Evolutionary conservation across 2,888 invertebrate species (phyloP).

Genomic region (Ormyrus labotus): DNA sequence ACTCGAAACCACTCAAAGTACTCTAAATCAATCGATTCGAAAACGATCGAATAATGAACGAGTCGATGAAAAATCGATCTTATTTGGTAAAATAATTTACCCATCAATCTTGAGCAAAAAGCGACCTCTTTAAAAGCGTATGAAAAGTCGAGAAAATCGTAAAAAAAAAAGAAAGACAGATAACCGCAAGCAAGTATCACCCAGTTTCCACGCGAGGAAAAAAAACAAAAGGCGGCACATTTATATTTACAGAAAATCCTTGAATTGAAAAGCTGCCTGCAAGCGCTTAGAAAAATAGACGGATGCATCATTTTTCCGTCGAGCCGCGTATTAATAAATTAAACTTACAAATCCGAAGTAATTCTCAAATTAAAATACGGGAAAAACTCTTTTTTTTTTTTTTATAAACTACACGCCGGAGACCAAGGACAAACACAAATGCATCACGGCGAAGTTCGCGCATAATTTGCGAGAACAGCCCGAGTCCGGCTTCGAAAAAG

Average conservation of each 20-base stretch:
- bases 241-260: slow-evolving; percentile 13
- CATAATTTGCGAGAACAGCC: too few relatives aligned
- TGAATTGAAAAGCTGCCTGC: slow-evolving; percentile 11
- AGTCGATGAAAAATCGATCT: slow-evolving; percentile 34
- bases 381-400: too few relatives aligned
- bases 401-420: too few relatives aligned
- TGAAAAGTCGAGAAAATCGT: too few relatives aligned
- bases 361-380: too few relatives aligned
- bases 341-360: too few relatives aligned
- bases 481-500: too few relatives aligned
- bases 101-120: slow-evolving; percentile 7
- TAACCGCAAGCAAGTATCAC: neutral
- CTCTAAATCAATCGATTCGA: slow-evolving; percentile 2
- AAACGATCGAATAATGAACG: slow-evolving; percentile 20
- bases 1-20: neutral
- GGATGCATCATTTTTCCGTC: too few relatives aligned
- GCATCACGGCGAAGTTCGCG: too few relatives aligned
- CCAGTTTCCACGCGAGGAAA: slow-evolving; percentile 26
- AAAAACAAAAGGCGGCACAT: neutral
- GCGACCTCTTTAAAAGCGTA: slow-evolving; percentile 10
- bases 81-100: slow-evolving; percentile 27
- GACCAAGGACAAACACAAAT: too few relatives aligned
- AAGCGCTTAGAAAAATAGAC: neutral
- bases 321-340: too few relatives aligned
- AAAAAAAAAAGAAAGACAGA: too few relatives aligned